phyloP scores from a whole-genome alignment of 2,797 vertebrate species.

The Simalia tracyae region DNA sequence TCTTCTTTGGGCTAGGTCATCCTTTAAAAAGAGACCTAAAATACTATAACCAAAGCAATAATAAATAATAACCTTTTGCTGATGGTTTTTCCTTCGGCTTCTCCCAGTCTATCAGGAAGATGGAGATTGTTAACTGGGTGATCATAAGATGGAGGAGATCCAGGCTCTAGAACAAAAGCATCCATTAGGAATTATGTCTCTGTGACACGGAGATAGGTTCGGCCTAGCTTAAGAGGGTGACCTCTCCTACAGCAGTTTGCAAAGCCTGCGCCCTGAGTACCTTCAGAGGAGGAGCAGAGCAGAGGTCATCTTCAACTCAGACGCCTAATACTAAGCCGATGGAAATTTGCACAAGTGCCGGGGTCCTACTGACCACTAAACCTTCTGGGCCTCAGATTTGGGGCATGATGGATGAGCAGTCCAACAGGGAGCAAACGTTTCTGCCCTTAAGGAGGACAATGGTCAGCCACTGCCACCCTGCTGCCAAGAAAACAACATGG shows the following conservation, averaged over 20 bases:
- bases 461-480: background rate
- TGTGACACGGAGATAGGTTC: background rate
- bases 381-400: background rate
- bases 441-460: background rate
- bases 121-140: slow-evolving; percentile 38
- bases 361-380: background rate
- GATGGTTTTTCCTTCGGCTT: slow-evolving; percentile 33
- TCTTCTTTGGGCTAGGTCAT: no score
- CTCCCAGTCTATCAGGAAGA: slow-evolving; percentile 55
- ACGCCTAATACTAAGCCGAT: background rate
- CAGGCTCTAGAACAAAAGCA: slow-evolving; percentile 29
- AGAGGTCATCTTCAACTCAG: background rate
- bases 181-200: background rate
- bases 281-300: background rate
- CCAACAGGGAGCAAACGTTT: background rate
- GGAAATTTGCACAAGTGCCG: background rate
- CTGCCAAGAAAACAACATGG: background rate
- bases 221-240: background rate
- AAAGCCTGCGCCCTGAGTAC: background rate
- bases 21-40: no score
- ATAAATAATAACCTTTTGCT: background rate
- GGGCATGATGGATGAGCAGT: background rate
- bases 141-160: slow-evolving; percentile 45
- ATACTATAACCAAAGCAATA: background rate
- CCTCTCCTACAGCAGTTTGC: background rate